Evolutionary conservation across 2,797 vertebrate genomes (phyloP), one percentile per base, ranked within the genome.

Genomic region (Micromesistius poutassou): DNA sequence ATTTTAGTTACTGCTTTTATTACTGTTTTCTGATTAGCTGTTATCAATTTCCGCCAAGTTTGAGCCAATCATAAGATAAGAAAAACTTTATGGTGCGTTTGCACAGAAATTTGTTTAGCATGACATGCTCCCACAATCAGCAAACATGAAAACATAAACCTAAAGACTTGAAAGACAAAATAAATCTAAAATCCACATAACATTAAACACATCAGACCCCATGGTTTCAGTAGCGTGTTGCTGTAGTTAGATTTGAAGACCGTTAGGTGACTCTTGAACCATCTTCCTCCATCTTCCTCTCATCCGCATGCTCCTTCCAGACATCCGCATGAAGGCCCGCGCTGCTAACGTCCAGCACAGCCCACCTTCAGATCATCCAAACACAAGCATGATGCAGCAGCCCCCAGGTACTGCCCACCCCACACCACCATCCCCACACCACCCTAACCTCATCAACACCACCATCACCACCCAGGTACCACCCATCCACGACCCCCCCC

Each of bases 241-340:
- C 68, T 71, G 30, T 30, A 30, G 10, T 71, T 30, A 2, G 28
- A 30, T 31, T 30, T 3, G 68, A 71, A 62, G 55, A n/a, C 0
- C 22, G n/a, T 55, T 30, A 4, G 30, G 68, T 19, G 68, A 28
- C 72, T 13, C 36, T 42, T 22, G 16, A n/a, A 35, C 72, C 74
- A 30, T 13, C 75, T 71, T 73, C 71, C 22, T 82, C 72, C 85
- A 75, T 30, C 74, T 76, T 22, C 80, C 78, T 82, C 46, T 85
- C 86, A 80, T 62, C 35, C 19, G 73, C 91, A 85, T 85, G 76
- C 83, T 88, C 91, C 92, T 95, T 94, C 86, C 94, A 95, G 94
- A 94, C 93, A 88, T 93, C 76, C 92, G 93, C 86, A 91, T 93
- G 92, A 94, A 93, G 88, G 89, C 94, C 86, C 90, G 91, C 78